Evolutionary conservation across 2,113 vertebrate genomes (phyloP).

Genomic region (Sitta europaea): DNA sequence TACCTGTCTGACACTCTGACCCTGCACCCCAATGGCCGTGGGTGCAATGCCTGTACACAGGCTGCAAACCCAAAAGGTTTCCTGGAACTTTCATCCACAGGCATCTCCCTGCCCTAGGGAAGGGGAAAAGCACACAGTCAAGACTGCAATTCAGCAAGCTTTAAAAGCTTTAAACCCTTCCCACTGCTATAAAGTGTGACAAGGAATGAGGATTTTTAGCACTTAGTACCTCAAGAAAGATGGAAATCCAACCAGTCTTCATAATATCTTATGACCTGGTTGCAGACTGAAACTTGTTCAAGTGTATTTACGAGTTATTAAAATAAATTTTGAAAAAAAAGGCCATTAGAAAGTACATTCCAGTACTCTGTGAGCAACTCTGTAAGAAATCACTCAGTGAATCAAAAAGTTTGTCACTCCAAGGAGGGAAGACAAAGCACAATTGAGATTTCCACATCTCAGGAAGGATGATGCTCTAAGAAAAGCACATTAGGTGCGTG

Average conservation of each 20-base stretch:
- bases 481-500: not conserved
- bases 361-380: not conserved
- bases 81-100: not conserved
- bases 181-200: not conserved
- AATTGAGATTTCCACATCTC: not conserved
- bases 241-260: not conserved
- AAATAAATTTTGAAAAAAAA: not conserved
- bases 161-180: not conserved
- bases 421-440: constrained; percentile 3
- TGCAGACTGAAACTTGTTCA: not conserved
- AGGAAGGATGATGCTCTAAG: not conserved
- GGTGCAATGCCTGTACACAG: not conserved
- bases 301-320: not conserved
- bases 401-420: not conserved
- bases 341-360: not conserved
- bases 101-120: not conserved
- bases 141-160: not conserved
- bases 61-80: not conserved
- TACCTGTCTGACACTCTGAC: not conserved
- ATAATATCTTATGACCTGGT: not conserved
- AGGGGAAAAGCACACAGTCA: not conserved
- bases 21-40: not conserved
- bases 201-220: not conserved
- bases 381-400: not conserved
- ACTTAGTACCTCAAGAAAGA: not conserved